Percentiles rank a stretch among this genome's conserved stretches.
Evolutionary conservation across 2,797 vertebrate species (phyloP).

Genomic region (Hipposideros larvatus): DNA sequence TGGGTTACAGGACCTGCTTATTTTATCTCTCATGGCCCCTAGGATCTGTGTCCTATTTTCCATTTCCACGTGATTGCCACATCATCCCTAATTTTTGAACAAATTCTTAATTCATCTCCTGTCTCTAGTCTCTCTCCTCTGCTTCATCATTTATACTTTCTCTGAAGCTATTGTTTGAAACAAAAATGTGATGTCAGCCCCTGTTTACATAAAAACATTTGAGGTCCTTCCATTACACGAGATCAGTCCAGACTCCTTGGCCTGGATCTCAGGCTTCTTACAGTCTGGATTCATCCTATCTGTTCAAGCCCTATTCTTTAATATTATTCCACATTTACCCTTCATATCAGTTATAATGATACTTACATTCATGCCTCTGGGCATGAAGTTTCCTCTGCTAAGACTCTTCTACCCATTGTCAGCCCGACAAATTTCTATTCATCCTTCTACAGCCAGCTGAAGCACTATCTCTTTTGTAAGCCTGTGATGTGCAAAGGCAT

Average conservation of each 20-base stretch:
- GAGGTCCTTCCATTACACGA: neutral
- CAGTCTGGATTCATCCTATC: neutral
- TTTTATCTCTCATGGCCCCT: neutral
- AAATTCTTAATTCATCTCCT: conserved; percentile 39
- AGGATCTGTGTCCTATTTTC: neutral
- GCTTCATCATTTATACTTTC: conserved; percentile 1
- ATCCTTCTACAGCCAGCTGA: neutral
- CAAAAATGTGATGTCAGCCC: neutral
- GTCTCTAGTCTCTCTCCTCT: neutral
- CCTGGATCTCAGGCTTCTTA: neutral
- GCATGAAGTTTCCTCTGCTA: conserved; percentile 8
- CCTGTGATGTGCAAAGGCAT: neutral
- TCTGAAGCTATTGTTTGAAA: conserved; percentile 29
- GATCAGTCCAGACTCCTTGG: neutral
- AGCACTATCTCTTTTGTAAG: neutral
- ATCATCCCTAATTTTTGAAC: conserved; percentile 20
- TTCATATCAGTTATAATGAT: neutral
- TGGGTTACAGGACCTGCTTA: neutral
- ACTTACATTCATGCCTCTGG: neutral
- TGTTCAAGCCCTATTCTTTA: neutral
- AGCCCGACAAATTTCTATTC: neutral
- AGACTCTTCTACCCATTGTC: neutral
- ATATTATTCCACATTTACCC: neutral
- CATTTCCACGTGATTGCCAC: neutral
- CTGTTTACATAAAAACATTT: conserved; percentile 33